Evolutionary conservation across 2,888 invertebrate species (phyloP), one percentile per base, ranked within the genome.

Genomic region (Temnothorax rugatulus): DNA sequence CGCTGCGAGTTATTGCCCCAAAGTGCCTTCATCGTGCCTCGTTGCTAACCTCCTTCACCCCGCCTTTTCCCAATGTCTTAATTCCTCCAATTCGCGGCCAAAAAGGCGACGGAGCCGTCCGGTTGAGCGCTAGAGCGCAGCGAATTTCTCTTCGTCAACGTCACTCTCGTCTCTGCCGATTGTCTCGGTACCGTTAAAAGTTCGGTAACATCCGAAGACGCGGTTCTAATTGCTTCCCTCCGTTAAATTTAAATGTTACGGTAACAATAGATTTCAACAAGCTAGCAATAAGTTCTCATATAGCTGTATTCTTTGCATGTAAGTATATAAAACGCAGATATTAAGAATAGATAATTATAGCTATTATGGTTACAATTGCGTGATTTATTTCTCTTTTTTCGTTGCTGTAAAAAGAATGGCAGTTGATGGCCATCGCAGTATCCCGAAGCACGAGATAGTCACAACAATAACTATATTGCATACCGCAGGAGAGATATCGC

Each of bases 1-100:
- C 87, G 86, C 87, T 66, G 85, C 92, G 88, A 92, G 92, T 92
- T 93, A 93, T 93, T 92, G 91, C 91, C 91, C 90, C 86, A 89
- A 85, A 89, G 88, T 90, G 88, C 87, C 86, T 83, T 84, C 81
- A 77, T 79, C 75, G 77, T 52, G 21, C 52, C 68, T 84, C 79
- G 44, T 74, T 75, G 74, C 71, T 69, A 64, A 47, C 81, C 66
- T 54, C 82, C 44, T 82, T 52, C 81, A 81, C 84, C 59, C 79
- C 18, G 75, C 66, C 76, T 82, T 84, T 89, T 87, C 88, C 82
- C 89, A 88, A 68, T 87, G 87, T 77, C 88, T 91, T 91, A 90
- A 93, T 92, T 92, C 88, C 82, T 84, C 89, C 91, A 85, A 93
- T 92, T 91, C 91, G 89, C 88, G 82, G 88, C 90, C 90, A 84